A percentile compares a stretch with the other conserved stretches of the same genome.
These are phyloP conservation scores for Acanthiza pusilla DNA, from an alignment of 2,797 vertebrate species.

Conservation along the genomic window DNA sequence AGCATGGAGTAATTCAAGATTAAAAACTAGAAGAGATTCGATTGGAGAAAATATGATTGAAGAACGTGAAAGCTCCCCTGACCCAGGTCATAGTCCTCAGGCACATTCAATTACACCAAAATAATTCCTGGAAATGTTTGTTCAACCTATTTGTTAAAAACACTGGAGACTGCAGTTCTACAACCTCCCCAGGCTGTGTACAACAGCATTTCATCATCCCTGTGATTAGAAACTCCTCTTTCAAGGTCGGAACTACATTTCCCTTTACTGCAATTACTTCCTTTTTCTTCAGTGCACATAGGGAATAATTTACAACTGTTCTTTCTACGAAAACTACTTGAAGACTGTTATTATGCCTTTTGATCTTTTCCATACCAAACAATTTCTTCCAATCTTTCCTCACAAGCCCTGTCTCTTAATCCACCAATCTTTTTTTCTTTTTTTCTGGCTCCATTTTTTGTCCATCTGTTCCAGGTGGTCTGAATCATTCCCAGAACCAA, in stretches of 20 bases:
- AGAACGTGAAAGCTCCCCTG: background rate
- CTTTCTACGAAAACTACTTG: background rate
- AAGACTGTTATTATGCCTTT: background rate
- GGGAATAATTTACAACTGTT: background rate
- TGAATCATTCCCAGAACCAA: background rate
- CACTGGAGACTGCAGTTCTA: background rate
- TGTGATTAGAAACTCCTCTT: constrained; percentile 10
- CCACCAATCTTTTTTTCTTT: background rate
- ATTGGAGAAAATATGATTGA: background rate
- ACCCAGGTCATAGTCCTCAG: background rate
- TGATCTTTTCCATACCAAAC: background rate
- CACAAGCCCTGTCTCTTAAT: background rate
- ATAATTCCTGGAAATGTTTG: constrained; percentile 34
- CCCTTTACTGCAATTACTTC: background rate
- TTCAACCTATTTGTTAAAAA: constrained; percentile 13
- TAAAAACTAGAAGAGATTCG: background rate
- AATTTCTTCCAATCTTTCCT: background rate
- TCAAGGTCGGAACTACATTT: background rate
- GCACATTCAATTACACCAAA: background rate
- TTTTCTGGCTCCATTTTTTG: background rate
- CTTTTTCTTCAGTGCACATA: background rate
- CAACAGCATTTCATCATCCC: background rate
- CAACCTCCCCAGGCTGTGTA: background rate
- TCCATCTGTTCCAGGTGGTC: background rate
- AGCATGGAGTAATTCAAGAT: background rate